Evolutionary conservation across 2,113 vertebrate species (phyloP).

Genomic region (Numenius arquata): DNA sequence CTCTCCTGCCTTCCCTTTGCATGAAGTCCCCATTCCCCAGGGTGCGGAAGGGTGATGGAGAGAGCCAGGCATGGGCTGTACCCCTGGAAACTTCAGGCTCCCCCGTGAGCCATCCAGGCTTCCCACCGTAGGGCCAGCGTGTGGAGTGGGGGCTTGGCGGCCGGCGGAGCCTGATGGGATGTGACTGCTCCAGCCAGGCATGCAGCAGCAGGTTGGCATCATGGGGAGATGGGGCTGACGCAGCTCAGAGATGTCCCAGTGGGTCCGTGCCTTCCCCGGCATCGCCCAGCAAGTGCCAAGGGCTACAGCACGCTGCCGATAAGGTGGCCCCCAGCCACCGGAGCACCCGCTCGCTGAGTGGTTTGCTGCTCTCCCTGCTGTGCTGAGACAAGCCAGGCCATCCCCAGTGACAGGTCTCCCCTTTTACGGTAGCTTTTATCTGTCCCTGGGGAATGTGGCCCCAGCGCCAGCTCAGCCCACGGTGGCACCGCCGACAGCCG

Average conservation of each 20-base stretch:
- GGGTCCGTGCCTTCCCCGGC: not conserved
- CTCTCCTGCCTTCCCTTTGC: not conserved
- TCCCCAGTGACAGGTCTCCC: slow-evolving; percentile 55
- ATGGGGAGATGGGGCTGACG: not conserved
- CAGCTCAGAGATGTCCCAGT: not conserved
- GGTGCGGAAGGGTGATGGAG: not conserved
- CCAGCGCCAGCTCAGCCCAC: not conserved
- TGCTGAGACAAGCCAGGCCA: slow-evolving; percentile 55
- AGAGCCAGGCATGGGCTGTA: not conserved
- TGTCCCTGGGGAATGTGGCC: not conserved
- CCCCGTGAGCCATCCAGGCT: fast-evolving
- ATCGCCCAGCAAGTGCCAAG: not conserved
- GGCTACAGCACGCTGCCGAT: not conserved
- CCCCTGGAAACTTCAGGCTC: not conserved
- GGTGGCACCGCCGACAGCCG: fast-evolving
- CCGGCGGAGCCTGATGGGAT: slow-evolving; percentile 57
- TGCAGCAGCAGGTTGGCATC: slow-evolving; percentile 73
- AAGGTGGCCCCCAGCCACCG: not conserved
- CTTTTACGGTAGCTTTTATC: slow-evolving; percentile 74
- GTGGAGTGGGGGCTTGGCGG: slow-evolving; percentile 60
- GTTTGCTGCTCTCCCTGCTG: fast-evolving
- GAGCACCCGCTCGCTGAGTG: not conserved
- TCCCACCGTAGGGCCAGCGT: not conserved
- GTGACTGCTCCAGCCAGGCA: slow-evolving; percentile 66
- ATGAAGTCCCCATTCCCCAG: not conserved